phyloP scores from a whole-genome alignment of 2,888 invertebrate genomes.

The Nomada hirtipes region DNA sequence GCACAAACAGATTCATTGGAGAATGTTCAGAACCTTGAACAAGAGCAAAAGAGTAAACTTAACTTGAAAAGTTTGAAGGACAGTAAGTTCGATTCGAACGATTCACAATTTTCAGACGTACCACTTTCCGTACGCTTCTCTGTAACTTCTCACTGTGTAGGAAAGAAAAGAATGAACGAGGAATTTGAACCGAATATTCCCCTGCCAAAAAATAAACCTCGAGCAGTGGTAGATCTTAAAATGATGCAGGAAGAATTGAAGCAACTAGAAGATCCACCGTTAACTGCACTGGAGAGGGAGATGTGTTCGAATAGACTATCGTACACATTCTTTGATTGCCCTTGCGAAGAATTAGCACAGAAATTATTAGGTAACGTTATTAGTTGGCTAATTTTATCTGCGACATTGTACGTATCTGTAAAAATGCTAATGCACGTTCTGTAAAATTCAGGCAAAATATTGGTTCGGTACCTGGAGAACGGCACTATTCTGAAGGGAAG shows the following conservation, averaged over 20 bases:
- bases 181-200: conserved; percentile 28
- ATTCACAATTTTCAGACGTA: too few species aligned
- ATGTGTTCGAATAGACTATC: conserved; percentile 75
- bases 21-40: neutral
- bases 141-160: conserved; percentile 28
- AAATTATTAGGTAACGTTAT: conserved; percentile 84
- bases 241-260: conserved; percentile 77
- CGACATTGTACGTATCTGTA: neutral
- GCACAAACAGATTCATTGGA: neutral
- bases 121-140: too few species aligned
- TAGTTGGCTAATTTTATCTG: neutral
- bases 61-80: conserved; percentile 41
- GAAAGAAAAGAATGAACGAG: conserved; percentile 25
- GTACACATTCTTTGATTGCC: conserved; percentile 83
- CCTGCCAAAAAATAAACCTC: conserved; percentile 59
- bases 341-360: conserved; percentile 85
- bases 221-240: conserved; percentile 71
- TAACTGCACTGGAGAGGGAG: conserved; percentile 74
- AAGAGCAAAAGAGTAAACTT: conserved; percentile 23
- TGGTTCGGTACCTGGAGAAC: conserved; percentile 86
- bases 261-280: conserved; percentile 81
- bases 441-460: conserved; percentile 85
- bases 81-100: conserved; percentile 37
- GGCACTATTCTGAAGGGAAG: conserved; percentile 86
- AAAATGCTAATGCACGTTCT: neutral